Evolutionary conservation across 2,888 invertebrate genomes (phyloP), one percentile per base, ranked within the genome.

Genomic region (Drosophila paucipuncta): DNA sequence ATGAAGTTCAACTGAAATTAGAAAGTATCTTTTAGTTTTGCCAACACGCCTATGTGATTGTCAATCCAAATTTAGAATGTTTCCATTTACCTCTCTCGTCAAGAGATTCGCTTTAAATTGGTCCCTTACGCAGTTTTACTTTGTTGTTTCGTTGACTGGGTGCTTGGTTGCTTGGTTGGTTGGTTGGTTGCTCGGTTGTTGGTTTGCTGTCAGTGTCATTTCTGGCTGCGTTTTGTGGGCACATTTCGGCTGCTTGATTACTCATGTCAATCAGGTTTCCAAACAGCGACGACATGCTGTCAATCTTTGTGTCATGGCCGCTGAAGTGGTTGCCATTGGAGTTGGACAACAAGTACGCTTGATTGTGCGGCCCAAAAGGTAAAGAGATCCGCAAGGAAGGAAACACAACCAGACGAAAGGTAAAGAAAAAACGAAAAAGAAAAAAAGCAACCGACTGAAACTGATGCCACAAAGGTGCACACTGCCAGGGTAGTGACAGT

Each of bases 231-330:
- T 87, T 89, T 91, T 91, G 87, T 87, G 87, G 91, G 83, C 87
- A 92, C 92, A 91, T 92, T 92, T 92, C 85, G 92, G 89, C 89
- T 89, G 92, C 92, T 92, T 92, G 92, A 92, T 92, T 92, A 92
- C 92, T 92, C 92, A 92, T 92, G 92, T 92, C 92, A 92, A 92
- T 92, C 92, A 92, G 92, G 88, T 88, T 91, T 91, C 88, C 92
- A 91, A 90, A 83, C 87, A 89, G 88, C 91, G 85, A 89, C 92
- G 92, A 92, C 92, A 92, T 92, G 91, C 91, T 92, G 92, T 92
- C 92, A 92, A 92, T 92, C 92, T 91, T 92, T 89, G 90, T 91
- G 91, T 92, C 92, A 92, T 89, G 91, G 86, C 90, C 91, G 82
- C 80, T 80, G 73, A 59, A 76, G 76, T 73, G 76, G 77, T 76